Evolutionary conservation across 2,888 invertebrate genomes (phyloP).

Genomic region (Pseudococcus viburni): DNA sequence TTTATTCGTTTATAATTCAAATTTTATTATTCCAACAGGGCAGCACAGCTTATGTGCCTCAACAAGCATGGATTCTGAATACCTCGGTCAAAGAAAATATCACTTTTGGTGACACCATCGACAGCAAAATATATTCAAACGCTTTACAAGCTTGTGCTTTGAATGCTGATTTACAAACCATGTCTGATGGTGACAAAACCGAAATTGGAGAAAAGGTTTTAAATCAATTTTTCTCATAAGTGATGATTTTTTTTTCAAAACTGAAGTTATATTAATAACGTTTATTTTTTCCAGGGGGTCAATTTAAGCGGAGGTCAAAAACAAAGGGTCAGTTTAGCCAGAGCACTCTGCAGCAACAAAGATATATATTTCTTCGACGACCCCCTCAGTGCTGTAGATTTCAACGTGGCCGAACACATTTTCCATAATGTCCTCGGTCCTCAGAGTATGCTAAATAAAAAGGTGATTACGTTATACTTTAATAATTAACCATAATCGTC

Average conservation of each 20-base stretch:
- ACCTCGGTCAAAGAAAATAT: constrained; percentile 94
- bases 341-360: constrained; percentile 90
- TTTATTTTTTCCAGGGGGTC: constrained; percentile 75
- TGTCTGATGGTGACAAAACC: constrained; percentile 94
- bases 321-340: constrained; percentile 90
- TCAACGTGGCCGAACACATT: constrained; percentile 78
- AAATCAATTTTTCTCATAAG: too few relatives aligned
- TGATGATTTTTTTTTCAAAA: too few relatives aligned
- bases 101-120: constrained; percentile 84
- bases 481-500: background rate
- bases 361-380: constrained; percentile 96
- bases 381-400: constrained; percentile 82
- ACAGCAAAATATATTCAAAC: constrained; percentile 81
- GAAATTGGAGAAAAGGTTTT: constrained; percentile 94
- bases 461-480: constrained; percentile 69
- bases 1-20: background rate
- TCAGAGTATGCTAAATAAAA: constrained; percentile 71
- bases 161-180: constrained; percentile 90
- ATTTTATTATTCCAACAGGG: constrained; percentile 71
- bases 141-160: constrained; percentile 93
- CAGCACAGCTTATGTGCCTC: constrained; percentile 86
- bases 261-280: background rate
- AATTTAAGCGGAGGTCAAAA: constrained; percentile 94
- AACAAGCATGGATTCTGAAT: constrained; percentile 99
- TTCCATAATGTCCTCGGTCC: constrained; percentile 77